A percentile compares a stretch with the other conserved stretches of the same genome.
phyloP scores from a whole-genome alignment of 2,113 vertebrate species.

The Acrocephalus kingi region DNA sequence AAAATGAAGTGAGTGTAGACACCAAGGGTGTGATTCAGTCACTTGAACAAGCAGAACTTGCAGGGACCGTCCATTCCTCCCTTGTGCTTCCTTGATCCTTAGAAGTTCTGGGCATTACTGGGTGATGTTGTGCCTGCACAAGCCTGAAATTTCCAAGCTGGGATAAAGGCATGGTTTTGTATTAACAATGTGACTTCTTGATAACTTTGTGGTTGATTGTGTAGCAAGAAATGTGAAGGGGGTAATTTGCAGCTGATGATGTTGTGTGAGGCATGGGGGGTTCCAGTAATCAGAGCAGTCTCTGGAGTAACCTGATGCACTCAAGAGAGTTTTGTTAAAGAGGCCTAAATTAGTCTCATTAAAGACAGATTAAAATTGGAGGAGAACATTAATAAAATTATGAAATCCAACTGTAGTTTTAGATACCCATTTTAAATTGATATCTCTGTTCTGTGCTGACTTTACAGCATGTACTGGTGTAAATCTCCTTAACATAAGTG shows the following conservation, averaged over 20 bases:
- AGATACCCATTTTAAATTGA: not conserved
- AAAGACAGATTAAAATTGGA: conserved; percentile 2
- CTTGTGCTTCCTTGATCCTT: not conserved
- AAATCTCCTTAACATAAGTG: not conserved
- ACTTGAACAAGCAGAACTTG: not conserved
- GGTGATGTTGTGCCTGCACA: not conserved
- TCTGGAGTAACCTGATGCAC: not conserved
- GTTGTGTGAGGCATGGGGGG: not conserved
- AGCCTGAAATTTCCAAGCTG: not conserved
- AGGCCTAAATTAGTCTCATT: not conserved
- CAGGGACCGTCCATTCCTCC: not conserved
- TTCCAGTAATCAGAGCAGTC: not conserved
- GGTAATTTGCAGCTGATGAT: not conserved
- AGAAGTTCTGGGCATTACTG: not conserved
- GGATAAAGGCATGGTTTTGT: not conserved
- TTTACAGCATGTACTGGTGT: not conserved
- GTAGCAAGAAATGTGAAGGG: not conserved
- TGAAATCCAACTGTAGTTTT: not conserved
- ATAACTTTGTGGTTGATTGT: not conserved
- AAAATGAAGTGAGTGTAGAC: not conserved
- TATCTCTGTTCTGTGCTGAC: not conserved
- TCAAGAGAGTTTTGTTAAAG: not conserved
- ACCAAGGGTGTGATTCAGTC: not conserved
- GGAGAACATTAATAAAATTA: not conserved
- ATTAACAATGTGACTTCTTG: not conserved